These are phyloP conservation scores for Trachelus troglodyta DNA, from an alignment of 2,888 invertebrate genomes.

Conservation along the genomic window DNA sequence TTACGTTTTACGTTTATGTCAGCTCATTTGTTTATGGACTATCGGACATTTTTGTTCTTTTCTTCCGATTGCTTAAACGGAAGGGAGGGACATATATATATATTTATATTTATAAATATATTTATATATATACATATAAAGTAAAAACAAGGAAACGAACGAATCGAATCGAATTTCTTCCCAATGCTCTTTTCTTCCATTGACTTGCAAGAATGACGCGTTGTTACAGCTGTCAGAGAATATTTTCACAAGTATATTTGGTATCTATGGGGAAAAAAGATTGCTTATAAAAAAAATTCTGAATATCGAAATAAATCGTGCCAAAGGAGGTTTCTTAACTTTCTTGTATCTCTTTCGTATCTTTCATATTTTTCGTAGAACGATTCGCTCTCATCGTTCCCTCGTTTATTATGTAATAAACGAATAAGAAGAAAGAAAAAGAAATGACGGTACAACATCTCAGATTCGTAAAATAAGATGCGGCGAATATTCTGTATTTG, in stretches of 20 bases:
- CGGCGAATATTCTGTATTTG: slow-evolving; percentile 37
- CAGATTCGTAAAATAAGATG: slow-evolving; percentile 1
- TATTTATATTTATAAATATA: not conserved
- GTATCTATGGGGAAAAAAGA: not conserved
- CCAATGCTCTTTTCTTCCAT: not conserved
- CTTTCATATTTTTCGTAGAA: not conserved
- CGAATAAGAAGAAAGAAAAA: not conserved
- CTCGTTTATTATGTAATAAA: not conserved
- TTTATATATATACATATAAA: not conserved
- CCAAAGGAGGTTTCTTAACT: not conserved
- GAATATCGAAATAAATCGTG: not conserved
- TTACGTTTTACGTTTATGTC: slow-evolving; percentile 13
- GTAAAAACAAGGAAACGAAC: not conserved
- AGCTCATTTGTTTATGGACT: not conserved
- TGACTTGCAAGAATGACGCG: not conserved
- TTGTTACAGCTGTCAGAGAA: not conserved
- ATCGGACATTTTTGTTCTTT: not conserved
- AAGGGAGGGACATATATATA: slow-evolving; percentile 10
- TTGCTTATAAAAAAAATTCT: not conserved
- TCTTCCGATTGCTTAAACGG: not conserved
- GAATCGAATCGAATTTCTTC: not conserved
- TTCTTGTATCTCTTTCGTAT: not conserved
- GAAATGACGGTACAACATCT: not conserved
- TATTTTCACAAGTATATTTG: not conserved
- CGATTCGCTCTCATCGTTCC: not conserved